Evolutionary conservation across 1,140 invertebrate species (phyloP), one percentile per base, ranked within the genome.

Genomic region (Cheumatopsyche charites): DNA sequence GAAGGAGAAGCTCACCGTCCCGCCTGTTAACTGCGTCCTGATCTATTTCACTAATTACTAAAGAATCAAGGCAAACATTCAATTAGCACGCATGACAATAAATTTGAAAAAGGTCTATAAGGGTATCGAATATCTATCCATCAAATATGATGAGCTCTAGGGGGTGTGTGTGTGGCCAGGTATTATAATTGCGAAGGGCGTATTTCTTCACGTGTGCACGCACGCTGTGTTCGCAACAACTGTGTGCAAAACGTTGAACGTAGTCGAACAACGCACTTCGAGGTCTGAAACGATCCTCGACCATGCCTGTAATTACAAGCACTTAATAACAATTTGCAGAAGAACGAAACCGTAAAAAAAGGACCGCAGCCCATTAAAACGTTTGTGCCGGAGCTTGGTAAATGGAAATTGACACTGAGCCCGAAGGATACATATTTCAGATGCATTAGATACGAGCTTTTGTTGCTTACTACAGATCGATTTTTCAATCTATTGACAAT

Each of bases 311-410:
- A 58, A 58, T 58, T 58, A 58, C 55, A 58, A 58, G 55, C 55
- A 58, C 55, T 58, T 58, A 58, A 58, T 58, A 58, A 58, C 55
- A 58, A 58, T 58, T 58, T 58, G 55, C 55, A 25, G 55, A 58
- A 19, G 55, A 58, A 23, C 55, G 21, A 58, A 58, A 58, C 3
- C 9, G 29, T 3, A 58, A 58, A 58, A 58, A 17, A 58, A 1
- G 55, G 13, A 23, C 11, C 55, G 55, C 21, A 25, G 55, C 55
- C 55, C 55, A 58, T 58, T 58, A 58, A 58, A 19, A 19, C 3
- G 19, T 52, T 52, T 52, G 47, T 15, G 19, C 7, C 47, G 19
- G 47, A 17, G 47, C 19, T 58, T 19, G 0, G 55, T 23, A 58
- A 58, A 58, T 58, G 55, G 55, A 58, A 58, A 58, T 58, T 58